These are phyloP conservation scores for Eulithis prunata DNA, from an alignment of 2,888 invertebrate genomes.

Conservation along the genomic window DNA sequence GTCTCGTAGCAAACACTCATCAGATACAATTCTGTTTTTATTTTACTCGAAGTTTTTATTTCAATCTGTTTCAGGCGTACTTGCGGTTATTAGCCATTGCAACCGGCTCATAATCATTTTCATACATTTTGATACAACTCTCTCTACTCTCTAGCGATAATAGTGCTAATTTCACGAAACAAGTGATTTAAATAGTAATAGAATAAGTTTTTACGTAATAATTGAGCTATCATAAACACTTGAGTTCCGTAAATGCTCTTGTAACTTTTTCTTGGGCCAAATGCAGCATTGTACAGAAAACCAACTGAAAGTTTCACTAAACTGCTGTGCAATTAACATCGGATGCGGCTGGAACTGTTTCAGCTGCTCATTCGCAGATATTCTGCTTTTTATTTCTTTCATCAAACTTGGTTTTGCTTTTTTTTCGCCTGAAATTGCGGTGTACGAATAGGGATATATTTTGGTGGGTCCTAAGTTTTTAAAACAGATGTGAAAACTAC, in stretches of 20 bases:
- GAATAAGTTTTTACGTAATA: conserved; percentile 7
- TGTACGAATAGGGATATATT: no score
- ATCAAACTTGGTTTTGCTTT: conserved; percentile 2
- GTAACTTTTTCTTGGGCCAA: conserved; percentile 41
- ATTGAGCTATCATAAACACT: conserved; percentile 19
- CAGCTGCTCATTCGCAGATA: conserved; percentile 40
- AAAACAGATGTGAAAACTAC: no score
- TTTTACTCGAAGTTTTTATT: no score
- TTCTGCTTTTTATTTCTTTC: conserved; percentile 24
- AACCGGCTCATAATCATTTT: no score
- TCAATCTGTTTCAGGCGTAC: no score
- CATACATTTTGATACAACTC: no score
- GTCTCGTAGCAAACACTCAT: no score
- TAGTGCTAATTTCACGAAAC: not conserved
- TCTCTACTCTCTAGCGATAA: no score
- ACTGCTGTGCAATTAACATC: conserved; percentile 54
- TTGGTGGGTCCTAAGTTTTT: no score
- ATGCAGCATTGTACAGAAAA: conserved; percentile 42
- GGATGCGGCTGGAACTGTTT: conserved; percentile 44
- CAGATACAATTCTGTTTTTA: no score
- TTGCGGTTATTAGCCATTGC: no score
- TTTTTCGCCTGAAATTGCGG: not conserved
- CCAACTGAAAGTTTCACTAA: conserved; percentile 48
- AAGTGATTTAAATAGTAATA: not conserved
- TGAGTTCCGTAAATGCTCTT: conserved; percentile 28